A percentile compares a stretch with the other conserved stretches of the same genome.
phyloP scores from a whole-genome alignment of 2,113 vertebrate species.

The Turdus rufiventris region DNA sequence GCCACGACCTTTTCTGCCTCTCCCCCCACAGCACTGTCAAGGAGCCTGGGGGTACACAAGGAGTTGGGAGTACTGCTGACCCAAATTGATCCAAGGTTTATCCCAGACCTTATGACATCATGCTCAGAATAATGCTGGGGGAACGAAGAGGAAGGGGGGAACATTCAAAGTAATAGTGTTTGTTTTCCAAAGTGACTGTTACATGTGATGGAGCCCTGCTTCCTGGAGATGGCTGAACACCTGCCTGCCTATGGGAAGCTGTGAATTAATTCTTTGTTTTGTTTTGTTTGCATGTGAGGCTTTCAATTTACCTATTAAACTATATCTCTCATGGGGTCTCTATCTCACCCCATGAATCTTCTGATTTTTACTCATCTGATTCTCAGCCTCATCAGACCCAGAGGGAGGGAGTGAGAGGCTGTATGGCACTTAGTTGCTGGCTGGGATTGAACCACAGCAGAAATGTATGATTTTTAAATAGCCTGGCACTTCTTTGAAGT shows the following conservation, averaged over 20 bases:
- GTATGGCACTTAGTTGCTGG: neutral
- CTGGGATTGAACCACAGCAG: neutral
- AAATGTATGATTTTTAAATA: neutral
- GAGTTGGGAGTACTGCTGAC: neutral
- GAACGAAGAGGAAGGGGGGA: neutral
- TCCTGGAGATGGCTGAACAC: neutral
- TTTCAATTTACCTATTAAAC: neutral
- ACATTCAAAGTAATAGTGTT: accelerated
- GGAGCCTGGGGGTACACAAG: neutral
- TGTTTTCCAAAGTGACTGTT: neutral
- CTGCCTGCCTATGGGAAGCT: neutral
- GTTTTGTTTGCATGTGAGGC: neutral
- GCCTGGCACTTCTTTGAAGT: neutral
- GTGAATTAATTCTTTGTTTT: neutral
- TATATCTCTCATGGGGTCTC: neutral
- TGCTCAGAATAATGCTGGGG: neutral
- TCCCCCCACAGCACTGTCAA: neutral
- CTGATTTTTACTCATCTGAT: neutral
- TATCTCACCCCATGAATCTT: neutral
- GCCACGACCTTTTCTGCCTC: neutral
- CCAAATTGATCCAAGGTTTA: neutral
- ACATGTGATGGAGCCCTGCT: neutral
- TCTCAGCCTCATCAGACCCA: accelerated
- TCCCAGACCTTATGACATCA: neutral
- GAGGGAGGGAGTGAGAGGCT: neutral